phyloP scores from a whole-genome alignment of 1,140 invertebrate genomes.

The Telenomus remus region DNA sequence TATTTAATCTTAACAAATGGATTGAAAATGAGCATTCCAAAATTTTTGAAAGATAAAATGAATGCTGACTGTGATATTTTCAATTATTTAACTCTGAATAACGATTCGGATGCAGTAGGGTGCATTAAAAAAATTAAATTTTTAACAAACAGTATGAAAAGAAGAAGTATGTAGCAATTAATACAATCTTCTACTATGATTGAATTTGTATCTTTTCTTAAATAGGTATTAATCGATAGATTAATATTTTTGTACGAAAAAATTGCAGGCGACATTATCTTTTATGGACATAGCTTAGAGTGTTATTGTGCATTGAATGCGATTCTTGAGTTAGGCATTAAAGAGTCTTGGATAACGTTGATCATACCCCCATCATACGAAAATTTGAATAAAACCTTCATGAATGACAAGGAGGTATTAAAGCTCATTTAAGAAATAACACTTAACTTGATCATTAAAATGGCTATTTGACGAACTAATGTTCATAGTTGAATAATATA shows the following conservation, averaged over 20 bases:
- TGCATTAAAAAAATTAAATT: constrained; percentile 71
- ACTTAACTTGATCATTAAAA: too few relatives aligned
- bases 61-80: constrained; percentile 64
- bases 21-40: constrained; percentile 77
- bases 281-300: constrained; percentile 79
- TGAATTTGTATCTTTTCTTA: too few relatives aligned
- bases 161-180: constrained; percentile 32
- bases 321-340: constrained; percentile 76
- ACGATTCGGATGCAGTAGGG: constrained; percentile 63
- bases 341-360: constrained; percentile 73
- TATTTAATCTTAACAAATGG: constrained; percentile 79
- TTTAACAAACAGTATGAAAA: constrained; percentile 66
- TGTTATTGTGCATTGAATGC: constrained; percentile 78
- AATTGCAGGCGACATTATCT: constrained; percentile 73
- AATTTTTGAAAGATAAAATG: constrained; percentile 69
- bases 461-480: too few relatives aligned
- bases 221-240: too few relatives aligned
- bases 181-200: too few relatives aligned
- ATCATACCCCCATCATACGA: constrained; percentile 72
- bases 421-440: too few relatives aligned
- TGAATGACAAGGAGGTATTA: background rate
- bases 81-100: constrained; percentile 18
- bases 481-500: too few relatives aligned
- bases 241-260: too few relatives aligned
- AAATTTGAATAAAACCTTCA: constrained; percentile 60